Evolutionary conservation across 2,888 invertebrate genomes (phyloP), one percentile per base, ranked within the genome.

Genomic region (Stenurella melanura): DNA sequence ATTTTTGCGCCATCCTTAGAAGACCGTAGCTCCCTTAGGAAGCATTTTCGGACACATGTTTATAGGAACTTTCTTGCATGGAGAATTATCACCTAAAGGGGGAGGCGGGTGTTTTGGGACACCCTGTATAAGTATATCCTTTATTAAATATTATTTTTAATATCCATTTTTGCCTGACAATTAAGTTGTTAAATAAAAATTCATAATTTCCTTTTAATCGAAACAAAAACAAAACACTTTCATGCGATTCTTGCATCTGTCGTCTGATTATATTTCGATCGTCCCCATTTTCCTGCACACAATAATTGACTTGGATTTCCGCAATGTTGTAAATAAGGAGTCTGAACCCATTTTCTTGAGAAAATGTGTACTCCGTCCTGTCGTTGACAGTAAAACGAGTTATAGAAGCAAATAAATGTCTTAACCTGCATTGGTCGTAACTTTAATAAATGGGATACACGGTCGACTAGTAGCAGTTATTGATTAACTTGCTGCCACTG

Each of bases 401-500:
- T 50, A 50, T 12, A 50, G n/a, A n/a, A 50, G 50, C 50, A 50
- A 50, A 50, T 50, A 50, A 50, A 50, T n/a, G 50, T 50, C 50
- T 12, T 50, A 50, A 50, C 50, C 50, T 50, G 50, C 6, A 50
- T 50, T n/a, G 50, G 50, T 15, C n/a, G 7, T 50, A 50, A 50
- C 50, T 50, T 50, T 42, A 15, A 42, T 12, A 42, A 15, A 5
- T 42, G 42, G 42, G 42, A 4, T 9, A 42, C 11, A 42, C 7
- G 11, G 42, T 12, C 15, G n/a, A 50, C 15, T 50, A 15, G 50
- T n/a, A 12, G n/a, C 50, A 50, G n/a, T 50, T 50, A n/a, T 17
- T 6, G 50, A 50, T 50, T n/a, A 6, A n/a, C 50, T n/a, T 50
- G 12, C 50, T 7, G 50, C 50, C n/a, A 2, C 3, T 5, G n/a